Evolutionary conservation across 2,888 invertebrate species (phyloP), one percentile per base, ranked within the genome.

Genomic region (Nudaria mundana): DNA sequence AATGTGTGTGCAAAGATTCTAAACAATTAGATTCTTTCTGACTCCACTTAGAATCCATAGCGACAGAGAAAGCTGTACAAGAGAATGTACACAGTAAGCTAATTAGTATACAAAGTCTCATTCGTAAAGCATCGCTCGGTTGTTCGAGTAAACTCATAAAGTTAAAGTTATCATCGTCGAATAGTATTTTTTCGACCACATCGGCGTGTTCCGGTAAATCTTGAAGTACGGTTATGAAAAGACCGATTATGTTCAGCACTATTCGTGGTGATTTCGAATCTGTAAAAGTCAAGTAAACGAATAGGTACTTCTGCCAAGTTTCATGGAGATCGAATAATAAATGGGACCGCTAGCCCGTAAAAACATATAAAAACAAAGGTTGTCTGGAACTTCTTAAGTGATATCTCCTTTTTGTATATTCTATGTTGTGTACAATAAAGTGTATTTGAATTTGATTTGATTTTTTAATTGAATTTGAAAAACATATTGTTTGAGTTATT

Each of bases 141-240:
- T 91, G 91, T 53, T 91, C 88, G 39, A 94, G 71, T 34, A 94
- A 82, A 18, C 69, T 70, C 24, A 90, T 72, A 43, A 94, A 89
- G 62, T 91, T 87, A 39, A 81, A 82, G 3, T 78, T 77, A 2
- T 76, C 51, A 41, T 87, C 82, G 24, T 91, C 91, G 40, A 92
- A 84, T 3, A 95, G 80, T 43, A 96, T 92, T 59, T 91, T 92
- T 65, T 94, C 94, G 0, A 96, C 93, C 0, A 95, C 86, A 41
- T 93, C 93, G 0, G 92, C 92, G 66, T 95, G 94, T 64, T 95
- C 94, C 0, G 96, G 95, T 11, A 93, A 77, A 43, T 92, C 93
- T 52, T 94, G 91, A 10, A 96, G 76, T 3, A 95, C 90, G 7
- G 94, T 93, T 35, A 93, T 94, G 5, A 96, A 83, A 18, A 95